phyloP scores from a whole-genome alignment of 2,797 vertebrate genomes.

The Vespertilio murinus region DNA sequence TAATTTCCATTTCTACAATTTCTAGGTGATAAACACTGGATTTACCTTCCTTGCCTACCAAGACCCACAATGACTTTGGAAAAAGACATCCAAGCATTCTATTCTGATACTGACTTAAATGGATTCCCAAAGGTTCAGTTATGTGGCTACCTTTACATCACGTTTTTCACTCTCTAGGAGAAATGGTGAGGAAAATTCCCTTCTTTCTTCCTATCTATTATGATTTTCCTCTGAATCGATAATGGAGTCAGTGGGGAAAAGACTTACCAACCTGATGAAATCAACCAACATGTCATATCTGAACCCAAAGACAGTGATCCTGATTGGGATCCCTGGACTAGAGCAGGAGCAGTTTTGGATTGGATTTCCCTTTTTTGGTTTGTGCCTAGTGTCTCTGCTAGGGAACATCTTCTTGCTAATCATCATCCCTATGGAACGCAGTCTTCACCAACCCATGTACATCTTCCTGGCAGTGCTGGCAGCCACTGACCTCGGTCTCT shows the following conservation, averaged over 20 bases:
- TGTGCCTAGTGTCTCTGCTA: conserved; percentile 62
- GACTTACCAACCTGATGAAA: background rate
- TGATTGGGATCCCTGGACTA: conserved; percentile 74
- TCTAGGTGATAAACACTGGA: background rate
- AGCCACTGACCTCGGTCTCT: conserved; percentile 81
- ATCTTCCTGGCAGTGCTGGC: conserved; percentile 73
- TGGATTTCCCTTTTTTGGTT: conserved; percentile 63
- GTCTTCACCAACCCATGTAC: conserved; percentile 75
- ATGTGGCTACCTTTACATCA: background rate
- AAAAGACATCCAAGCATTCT: background rate
- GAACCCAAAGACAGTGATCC: conserved; percentile 46
- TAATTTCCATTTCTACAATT: background rate
- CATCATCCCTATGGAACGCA: conserved; percentile 66
- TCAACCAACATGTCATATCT: conserved; percentile 60
- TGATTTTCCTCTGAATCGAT: background rate
- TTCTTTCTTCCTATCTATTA: background rate
- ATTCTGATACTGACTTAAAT: background rate
- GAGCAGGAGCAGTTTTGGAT: conserved; percentile 72
- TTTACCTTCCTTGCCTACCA: background rate
- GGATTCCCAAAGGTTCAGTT: background rate
- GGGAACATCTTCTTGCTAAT: conserved; percentile 66
- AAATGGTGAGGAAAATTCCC: background rate
- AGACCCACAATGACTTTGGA: background rate
- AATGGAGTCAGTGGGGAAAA: background rate
- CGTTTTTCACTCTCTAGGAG: background rate